Evolutionary conservation across 2,113 vertebrate genomes (phyloP), one percentile per base, ranked within the genome.

Genomic region (Myodes glareolus): DNA sequence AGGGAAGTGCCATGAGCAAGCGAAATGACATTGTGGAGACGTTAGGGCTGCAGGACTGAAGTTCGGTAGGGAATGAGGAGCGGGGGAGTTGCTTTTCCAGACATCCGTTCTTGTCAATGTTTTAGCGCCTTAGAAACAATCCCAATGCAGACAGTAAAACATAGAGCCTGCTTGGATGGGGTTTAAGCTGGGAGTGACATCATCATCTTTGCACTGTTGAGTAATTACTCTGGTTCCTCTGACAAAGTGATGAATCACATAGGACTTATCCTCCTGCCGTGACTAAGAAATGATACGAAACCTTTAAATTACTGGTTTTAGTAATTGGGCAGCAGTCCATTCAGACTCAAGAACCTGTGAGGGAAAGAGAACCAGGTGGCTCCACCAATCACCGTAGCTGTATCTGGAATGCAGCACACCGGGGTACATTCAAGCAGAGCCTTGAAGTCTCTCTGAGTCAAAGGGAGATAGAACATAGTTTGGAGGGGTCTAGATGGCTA

Each of bases 351-450:
- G 45, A 36, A 67, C 55, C 31, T 73, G 5, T 61, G 78, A 88
- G 76, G 33, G 72, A 39, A 88, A 90, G 73, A n/a, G 68, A 95
- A 95, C 33, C 68, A 92, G 31, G 31, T n/a, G 45, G n/a, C 45
- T 50, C 17, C 65, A 8, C 1, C 36, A 61, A 13, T 67, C 14
- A 39, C 67, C 29, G 90, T 33, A 52, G 25, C 78, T 78, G 91
- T 88, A 73, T 76, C 77, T 76, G 82, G 86, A 52, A 76, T 86
- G 13, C 61, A 52, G 27, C 67, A 12, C 29, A 50, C 50, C 50
- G 31, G 39, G 13, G 33, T 45, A 80, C 67, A 63, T 91, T 93
- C 31, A 55, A 7, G 68, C 94, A 87, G 50, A 84, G 91, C 19
- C 70, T 94, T 23, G n/a, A 93, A 93, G 68, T 86, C 82, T 58